Base-by-base conservation (phyloP, 1,140 invertebrate genomes). In the Bombus superbus region DNA sequence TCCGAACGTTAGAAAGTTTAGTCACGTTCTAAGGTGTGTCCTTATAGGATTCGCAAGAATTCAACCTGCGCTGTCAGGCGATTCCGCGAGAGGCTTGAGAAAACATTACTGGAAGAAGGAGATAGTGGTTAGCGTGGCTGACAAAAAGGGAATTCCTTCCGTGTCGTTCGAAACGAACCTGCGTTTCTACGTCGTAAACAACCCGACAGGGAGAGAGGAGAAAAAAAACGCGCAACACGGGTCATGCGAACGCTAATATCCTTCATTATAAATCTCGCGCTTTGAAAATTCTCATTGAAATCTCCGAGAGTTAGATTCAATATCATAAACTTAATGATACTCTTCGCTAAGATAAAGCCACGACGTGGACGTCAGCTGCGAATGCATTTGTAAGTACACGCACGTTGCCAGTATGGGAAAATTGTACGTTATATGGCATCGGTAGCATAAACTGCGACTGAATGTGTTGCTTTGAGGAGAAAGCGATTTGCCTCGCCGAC, bases 11-110 rank as follows among this genome's bases (percentile, higher is more conserved):
- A 53, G 69, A 74, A 85, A 59, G 78, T 81, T 53, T n/a, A 74
- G 69, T 75, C 77, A 85, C 71, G 78, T 62, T 85, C 42, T 42
- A 81, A 85, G 84, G 78, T 74, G 79, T 74, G 79, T 57, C 47
- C 71, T 81, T 28, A 28, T 10, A 74, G 42, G 42, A 85, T 80
- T 66, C n/a, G 38, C 59, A 35, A 38, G 71, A 47, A 66, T 81
- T 69, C 44, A 81, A 13, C 32, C 15, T 40, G 40, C 5, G 76
- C 66, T 47, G 66, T 72, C 83, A 72, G 13, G 59, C 76, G 69
- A n/a, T 72, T 62, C 32, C 13, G 44, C 40, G 42, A 15, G 75
- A 62, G 18, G 18, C 47, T 22, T 22, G 47, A 53, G 83, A 80
- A 79, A 84, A 53, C 59, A 38, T 18, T 47, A 68, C 32, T 25